phyloP scores from a whole-genome alignment of 2,113 vertebrate genomes.

The Nettapus auritus region DNA sequence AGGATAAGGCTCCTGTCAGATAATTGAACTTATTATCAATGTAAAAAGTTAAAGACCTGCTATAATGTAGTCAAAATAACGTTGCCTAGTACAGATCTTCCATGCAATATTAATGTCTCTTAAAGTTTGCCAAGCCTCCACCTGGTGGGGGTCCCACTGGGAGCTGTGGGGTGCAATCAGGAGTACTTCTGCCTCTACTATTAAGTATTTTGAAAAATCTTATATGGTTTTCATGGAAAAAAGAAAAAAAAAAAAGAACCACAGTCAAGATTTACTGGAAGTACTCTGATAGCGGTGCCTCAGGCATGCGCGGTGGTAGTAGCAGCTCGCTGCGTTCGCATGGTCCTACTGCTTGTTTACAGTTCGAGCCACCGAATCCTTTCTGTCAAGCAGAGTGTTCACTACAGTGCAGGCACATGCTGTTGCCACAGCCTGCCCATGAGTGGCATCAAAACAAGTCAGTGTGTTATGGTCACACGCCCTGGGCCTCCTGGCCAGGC shows the following conservation, averaged over 20 bases:
- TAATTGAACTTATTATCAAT: neutral
- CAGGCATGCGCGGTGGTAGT: conserved; percentile 23
- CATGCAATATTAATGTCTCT: neutral
- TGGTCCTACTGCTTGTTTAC: conserved; percentile 61
- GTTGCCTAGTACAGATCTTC: neutral
- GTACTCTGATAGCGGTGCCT: conserved; percentile 29
- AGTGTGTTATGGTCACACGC: conserved; percentile 35
- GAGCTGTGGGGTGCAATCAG: neutral
- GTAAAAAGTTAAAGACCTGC: neutral
- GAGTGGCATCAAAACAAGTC: conserved; percentile 24
- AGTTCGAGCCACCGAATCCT: conserved; percentile 34
- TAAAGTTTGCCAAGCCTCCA: neutral
- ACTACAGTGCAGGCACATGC: conserved; percentile 36
- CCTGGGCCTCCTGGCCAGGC: conserved; percentile 45
- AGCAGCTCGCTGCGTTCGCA: conserved; percentile 34
- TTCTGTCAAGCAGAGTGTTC: conserved; percentile 42
- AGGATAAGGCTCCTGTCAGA: neutral
- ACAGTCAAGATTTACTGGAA: conserved; percentile 5
- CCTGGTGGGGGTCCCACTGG: neutral
- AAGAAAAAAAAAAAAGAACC: neutral
- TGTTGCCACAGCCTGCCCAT: neutral
- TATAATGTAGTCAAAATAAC: neutral
- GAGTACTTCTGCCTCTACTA: neutral
- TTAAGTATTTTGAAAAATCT: conserved; percentile 6
- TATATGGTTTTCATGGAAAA: neutral